A percentile compares a stretch with the other conserved stretches of the same genome.
Evolutionary conservation across 2,888 invertebrate species (phyloP).

Genomic region (Drosophila fungiperda): DNA sequence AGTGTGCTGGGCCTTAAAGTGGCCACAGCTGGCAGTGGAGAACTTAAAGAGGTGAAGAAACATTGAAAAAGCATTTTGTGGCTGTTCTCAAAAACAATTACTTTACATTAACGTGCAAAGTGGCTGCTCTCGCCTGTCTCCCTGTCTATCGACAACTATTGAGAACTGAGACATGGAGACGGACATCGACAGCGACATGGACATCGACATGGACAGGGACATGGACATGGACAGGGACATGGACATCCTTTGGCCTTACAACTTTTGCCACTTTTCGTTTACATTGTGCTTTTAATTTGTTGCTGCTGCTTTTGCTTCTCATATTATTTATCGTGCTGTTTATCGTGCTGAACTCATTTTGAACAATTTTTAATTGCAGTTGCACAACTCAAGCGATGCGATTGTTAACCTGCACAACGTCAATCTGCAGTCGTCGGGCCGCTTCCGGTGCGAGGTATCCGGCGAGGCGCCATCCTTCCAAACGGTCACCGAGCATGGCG

Average conservation of each 20-base stretch:
- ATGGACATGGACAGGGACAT: slow-evolving; percentile 9
- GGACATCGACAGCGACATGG: slow-evolving; percentile 36
- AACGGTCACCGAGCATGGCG: slow-evolving; percentile 89
- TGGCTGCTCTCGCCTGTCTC: slow-evolving; percentile 50
- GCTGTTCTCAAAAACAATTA: slow-evolving; percentile 72
- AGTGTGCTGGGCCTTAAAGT: slow-evolving; percentile 50
- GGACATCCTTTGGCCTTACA: slow-evolving; percentile 43
- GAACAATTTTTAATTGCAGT: slow-evolving; percentile 85
- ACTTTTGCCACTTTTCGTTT: slow-evolving; percentile 59
- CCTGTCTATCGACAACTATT: slow-evolving; percentile 33
- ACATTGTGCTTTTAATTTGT: slow-evolving; percentile 28
- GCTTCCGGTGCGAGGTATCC: slow-evolving; percentile 90
- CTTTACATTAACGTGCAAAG: slow-evolving; percentile 73
- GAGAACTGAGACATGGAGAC: slow-evolving; percentile 32
- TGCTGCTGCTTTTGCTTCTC: slow-evolving; percentile 24
- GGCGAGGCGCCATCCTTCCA: slow-evolving; percentile 90
- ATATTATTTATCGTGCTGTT: slow-evolving; percentile 43
- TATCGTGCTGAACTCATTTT: slow-evolving; percentile 49
- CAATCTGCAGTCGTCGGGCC: slow-evolving; percentile 88
- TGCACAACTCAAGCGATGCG: slow-evolving; percentile 89
- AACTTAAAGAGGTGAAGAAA: slow-evolving; percentile 34
- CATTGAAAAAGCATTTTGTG: slow-evolving; percentile 52
- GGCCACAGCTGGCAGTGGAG: background rate
- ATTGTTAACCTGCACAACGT: slow-evolving; percentile 88
- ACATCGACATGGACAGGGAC: slow-evolving; percentile 4